Percentiles rank a stretch among this genome's conserved stretches.
phyloP scores from a whole-genome alignment of 2,888 invertebrate genomes.

The Osedax fenrisi region DNA sequence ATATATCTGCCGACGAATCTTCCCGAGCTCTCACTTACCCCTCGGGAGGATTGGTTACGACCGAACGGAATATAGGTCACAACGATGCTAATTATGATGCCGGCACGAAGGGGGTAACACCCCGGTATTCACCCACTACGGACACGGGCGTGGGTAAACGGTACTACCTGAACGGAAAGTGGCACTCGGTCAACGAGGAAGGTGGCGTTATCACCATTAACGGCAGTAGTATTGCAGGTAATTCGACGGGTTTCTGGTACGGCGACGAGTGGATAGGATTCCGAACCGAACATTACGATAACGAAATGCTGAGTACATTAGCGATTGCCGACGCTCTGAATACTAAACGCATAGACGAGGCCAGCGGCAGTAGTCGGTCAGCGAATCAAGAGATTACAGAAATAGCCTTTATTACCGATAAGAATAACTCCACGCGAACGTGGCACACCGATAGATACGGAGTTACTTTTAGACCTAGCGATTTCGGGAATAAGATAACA shows the following conservation, averaged over 20 bases:
- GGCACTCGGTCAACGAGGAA: not conserved
- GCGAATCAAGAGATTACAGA: not conserved
- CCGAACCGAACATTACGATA: not conserved
- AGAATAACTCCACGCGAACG: not conserved
- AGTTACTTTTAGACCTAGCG: too few species aligned
- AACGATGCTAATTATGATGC: not conserved
- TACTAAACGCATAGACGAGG: not conserved
- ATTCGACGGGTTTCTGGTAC: slow-evolving; percentile 5
- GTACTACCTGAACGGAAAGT: not conserved
- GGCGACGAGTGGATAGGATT: not conserved
- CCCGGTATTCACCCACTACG: not conserved
- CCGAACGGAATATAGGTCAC: not conserved
- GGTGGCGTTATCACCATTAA: not conserved
- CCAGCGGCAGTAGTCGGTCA: not conserved
- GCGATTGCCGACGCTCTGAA: not conserved
- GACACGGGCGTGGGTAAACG: not conserved
- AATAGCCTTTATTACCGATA: not conserved
- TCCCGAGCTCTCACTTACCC: not conserved
- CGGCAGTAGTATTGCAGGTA: not conserved
- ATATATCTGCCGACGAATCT: not conserved
- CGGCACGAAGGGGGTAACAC: not conserved
- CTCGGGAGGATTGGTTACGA: not conserved
- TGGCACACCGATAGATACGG: not conserved
- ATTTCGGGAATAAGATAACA: too few species aligned
- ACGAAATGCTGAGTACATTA: not conserved